Conservation (phyloP, 1,140 invertebrate genomes). For the Physella acuta region DNA sequence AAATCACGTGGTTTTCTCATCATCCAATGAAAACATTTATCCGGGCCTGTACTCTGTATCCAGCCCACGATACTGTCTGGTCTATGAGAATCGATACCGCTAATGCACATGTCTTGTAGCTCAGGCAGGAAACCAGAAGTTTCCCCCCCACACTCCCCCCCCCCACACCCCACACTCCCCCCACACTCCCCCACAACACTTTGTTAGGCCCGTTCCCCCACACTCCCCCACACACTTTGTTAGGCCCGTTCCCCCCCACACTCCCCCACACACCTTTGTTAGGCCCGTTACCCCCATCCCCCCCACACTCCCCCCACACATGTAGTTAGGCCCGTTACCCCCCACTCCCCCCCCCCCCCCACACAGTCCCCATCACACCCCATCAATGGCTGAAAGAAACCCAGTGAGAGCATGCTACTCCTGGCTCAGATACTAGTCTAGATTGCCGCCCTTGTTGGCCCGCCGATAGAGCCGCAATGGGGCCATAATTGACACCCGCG, state of each 20-base stretch:
- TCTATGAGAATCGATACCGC: too few relatives aligned
- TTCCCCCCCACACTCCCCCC: not conserved
- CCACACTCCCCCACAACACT: not conserved
- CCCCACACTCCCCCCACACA: not conserved
- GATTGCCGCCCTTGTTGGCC: too few relatives aligned
- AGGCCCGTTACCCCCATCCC: not conserved
- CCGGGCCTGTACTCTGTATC: too few relatives aligned
- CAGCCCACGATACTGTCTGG: too few relatives aligned
- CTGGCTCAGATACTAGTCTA: too few relatives aligned
- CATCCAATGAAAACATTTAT: too few relatives aligned
- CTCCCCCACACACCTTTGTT: not conserved
- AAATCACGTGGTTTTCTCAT: too few relatives aligned
- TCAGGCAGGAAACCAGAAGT: not conserved
- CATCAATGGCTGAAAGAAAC: too few relatives aligned
- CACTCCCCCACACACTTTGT: not conserved
- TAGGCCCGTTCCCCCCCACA: not conserved
- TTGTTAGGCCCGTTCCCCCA: not conserved
- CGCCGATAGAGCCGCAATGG: too few relatives aligned
- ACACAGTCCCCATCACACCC: slow-evolving; percentile 1
- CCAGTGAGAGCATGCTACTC: too few relatives aligned
- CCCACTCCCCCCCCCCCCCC: slow-evolving; percentile 16
- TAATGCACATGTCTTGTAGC: too few relatives aligned
- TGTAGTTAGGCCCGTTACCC: not conserved
- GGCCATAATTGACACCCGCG: too few relatives aligned
- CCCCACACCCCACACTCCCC: not conserved